Evolutionary conservation across 2,888 invertebrate genomes (phyloP), one percentile per base, ranked within the genome.

Genomic region (Pterostichus madidus): DNA sequence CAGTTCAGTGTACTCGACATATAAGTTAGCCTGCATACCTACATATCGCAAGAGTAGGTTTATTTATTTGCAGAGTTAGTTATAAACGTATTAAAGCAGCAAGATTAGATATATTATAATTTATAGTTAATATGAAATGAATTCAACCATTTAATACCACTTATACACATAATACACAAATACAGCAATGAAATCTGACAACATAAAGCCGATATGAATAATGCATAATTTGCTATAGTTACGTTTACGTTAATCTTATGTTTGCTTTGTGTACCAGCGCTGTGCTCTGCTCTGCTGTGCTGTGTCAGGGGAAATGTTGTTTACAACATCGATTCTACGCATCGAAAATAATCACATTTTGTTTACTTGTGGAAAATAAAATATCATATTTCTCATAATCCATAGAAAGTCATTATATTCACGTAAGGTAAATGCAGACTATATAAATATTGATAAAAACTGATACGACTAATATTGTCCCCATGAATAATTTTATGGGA

Each of bases 171-270:
- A 39, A 35, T 13, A 64, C 68, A 71, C 68, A 71, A 71, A 71
- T 44, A 71, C 44, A 44, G 44, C 39, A 71, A 71, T 71, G 68
- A 71, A 71, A 71, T 46, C 68, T 71, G 68, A 71, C 68, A 71
- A 44, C 68, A 71, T 71, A 71, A 64, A 71, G 68, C 68, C 68
- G 39, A 24, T 71, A 71, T 71, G 68, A 71, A 71, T 71, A 71
- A 71, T 71, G 68, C 68, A 71, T 71, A 71, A 71, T 71, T 71
- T 71, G 68, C 44, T 71, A 17, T 71, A 71, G 68, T 44, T 71
- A 71, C 68, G 44, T 71, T 71, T 44, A 44, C 68, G 68, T 71
- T 71, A 71, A 71, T 71, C 64, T 64, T 64, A 71, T 71, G 68
- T 71, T 71, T 71, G 68, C 44, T 64, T 64, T 64, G 64, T 64